Evolutionary conservation across 1,140 invertebrate genomes (phyloP).

Genomic region (Drosophila cardini): DNA sequence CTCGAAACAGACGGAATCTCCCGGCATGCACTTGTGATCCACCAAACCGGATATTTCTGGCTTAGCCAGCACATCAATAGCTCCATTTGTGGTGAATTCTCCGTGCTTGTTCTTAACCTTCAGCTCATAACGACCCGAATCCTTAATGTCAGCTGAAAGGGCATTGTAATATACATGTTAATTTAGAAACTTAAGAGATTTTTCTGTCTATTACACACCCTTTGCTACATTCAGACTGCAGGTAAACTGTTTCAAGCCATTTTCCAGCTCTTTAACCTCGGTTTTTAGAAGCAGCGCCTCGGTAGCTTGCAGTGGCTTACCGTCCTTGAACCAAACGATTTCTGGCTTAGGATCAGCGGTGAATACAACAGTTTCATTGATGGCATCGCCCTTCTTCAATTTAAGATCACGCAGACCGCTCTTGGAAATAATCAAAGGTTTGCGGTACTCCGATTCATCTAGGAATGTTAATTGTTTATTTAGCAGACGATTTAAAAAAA

Average conservation of each 20-base stretch:
- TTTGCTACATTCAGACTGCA: constrained; percentile 89
- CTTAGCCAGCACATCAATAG: constrained; percentile 90
- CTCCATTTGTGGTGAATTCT: constrained; percentile 88
- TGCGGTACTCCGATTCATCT: constrained; percentile 90
- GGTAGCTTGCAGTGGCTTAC: constrained; percentile 81
- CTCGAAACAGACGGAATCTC: constrained; percentile 89
- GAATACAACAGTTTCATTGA: constrained; percentile 91
- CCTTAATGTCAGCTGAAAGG: constrained; percentile 87
- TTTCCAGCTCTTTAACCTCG: constrained; percentile 88
- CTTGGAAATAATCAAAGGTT: constrained; percentile 89
- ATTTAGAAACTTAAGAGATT: neutral
- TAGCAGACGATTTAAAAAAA: constrained; percentile 33
- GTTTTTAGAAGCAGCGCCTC: constrained; percentile 85
- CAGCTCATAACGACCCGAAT: constrained; percentile 93
- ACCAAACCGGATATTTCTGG: constrained; percentile 91
- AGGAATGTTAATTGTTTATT: constrained; percentile 12
- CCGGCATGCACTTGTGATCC: constrained; percentile 90
- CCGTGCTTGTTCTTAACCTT: constrained; percentile 92
- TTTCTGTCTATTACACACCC: constrained; percentile 83
- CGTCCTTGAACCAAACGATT: constrained; percentile 86
- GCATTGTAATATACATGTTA: neutral
- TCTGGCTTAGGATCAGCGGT: constrained; percentile 91
- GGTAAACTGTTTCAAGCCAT: constrained; percentile 91
- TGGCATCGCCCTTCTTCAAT: constrained; percentile 89
- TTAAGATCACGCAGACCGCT: constrained; percentile 87